Base-by-base conservation (phyloP, 2,888 invertebrate genomes). In the Eurois occulta region DNA sequence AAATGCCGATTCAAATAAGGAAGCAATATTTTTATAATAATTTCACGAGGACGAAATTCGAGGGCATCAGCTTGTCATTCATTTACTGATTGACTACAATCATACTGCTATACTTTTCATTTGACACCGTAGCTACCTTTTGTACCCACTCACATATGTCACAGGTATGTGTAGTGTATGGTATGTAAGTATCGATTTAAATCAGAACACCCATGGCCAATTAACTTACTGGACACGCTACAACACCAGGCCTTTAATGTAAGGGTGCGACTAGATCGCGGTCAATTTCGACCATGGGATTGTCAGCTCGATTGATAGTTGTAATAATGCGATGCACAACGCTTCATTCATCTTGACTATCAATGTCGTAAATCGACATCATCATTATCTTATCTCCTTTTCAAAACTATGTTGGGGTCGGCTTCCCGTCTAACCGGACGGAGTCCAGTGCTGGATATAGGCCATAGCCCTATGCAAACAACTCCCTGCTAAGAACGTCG, bases 161-260 rank as follows among this genome's bases (percentile, higher is more conserved):
- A 38, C 38, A 71, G 24, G 24, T 21, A 32, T 52, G 43, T n/a
- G n/a, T n/a, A n/a, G n/a, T n/a, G n/a, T n/a, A n/a, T n/a, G n/a
- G n/a, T 8, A 71, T 8, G 18, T 41, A 55, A 32, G 18, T 48
- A 58, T 38, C 38, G 46, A 35, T 73, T 75, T 46, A 46, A 75
- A 73, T 46, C 38, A 38, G 66, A 46, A 75, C 60, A 60, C 10
- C 5, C 18, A 58, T 18, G 18, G 28, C 35, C 16, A 72, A 58
- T 35, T 21, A 72, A n/a, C 43, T 35, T 58, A 35, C 8, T 46
- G 21, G 21, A 11, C 7, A 74, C 13, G 41, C 8, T 21, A n/a
- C 18, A 32, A 32, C 32, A 64, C n/a, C 38, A 41, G 24, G 11
- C 3, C 24, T 8, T 41, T 38, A 55, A 48, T 24, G 32, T 70